Base-by-base conservation (phyloP, 35 echinoderm and acorn worm genomes). In the Apostichopus californicus region DNA sequence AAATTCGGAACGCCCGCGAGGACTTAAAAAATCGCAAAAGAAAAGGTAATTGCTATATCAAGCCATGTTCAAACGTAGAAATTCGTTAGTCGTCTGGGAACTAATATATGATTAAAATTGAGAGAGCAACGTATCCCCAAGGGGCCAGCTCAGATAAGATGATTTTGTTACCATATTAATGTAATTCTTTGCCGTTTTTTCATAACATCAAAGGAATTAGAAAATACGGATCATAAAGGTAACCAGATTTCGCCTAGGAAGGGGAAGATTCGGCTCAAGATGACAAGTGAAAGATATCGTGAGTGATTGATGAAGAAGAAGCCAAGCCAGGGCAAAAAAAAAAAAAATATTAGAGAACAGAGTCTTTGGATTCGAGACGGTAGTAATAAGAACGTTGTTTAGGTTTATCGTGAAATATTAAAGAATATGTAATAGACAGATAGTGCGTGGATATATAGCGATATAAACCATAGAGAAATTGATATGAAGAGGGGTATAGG, bases 31-130 rank as follows among this genome's bases (percentile, higher is more conserved):
- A 85, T 85, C 81, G 81, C 81, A 85, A 85, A 85, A 85, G 81
- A 85, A 85, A 59, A 85, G 81, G 81, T 85, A 85, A 85, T 85
- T 85, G 81, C 81, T 85, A 58, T 85, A 85, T 85, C 81, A 85
- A 85, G 57, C 56, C 55, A 22, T 85, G 81, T 56, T 89, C 64
- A 23, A 87, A 58, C 64, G 57, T 75, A 5, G 25, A 21, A 21
- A 64, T 72, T 46, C 57, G 60, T 57, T 68, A 17, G 17, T 53
- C 86, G 86, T 12, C 86, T 13, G 68, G 86, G 68, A 89, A 89
- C 86, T 89, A 89, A 89, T 89, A 65, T 46, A 68, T 89, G 86
- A 89, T 89, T 89, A 89, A 89, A 89, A 72, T 75, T 64, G 86
- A 66, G 81, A 85, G 68, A 89, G 64, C 68, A 72, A 75, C 57